Percentiles rank a stretch among this genome's conserved stretches.
These are phyloP conservation scores for Cherax quadricarinatus DNA, from an alignment of 1,140 invertebrate genomes.

Conservation along the genomic window DNA sequence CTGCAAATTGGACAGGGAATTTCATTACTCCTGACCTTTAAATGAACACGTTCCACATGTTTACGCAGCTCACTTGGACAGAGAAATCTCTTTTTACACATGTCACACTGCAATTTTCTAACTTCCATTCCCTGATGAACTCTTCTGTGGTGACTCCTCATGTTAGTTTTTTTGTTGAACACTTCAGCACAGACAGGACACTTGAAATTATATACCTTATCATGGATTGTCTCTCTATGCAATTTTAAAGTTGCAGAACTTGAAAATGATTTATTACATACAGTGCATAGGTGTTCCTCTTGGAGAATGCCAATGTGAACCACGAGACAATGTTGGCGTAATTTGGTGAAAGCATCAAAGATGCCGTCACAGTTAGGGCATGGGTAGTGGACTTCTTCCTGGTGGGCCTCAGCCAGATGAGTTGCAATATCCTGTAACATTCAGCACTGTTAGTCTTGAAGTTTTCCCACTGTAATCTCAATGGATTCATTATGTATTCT, in stretches of 20 bases:
- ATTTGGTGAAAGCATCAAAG: constrained; percentile 17
- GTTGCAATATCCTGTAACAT: constrained; percentile 61
- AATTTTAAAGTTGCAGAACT: constrained; percentile 6
- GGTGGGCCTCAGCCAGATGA: constrained; percentile 57
- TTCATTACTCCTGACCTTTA: constrained; percentile 21
- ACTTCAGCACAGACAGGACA: not conserved
- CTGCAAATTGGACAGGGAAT: constrained; percentile 37
- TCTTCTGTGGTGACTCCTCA: constrained; percentile 12
- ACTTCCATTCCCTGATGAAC: constrained; percentile 7
- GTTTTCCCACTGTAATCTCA: not conserved
- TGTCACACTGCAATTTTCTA: constrained; percentile 30
- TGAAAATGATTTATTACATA: constrained; percentile 13
- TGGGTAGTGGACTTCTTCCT: constrained; percentile 64
- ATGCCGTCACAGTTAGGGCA: constrained; percentile 40
- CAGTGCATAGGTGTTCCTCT: constrained; percentile 8
- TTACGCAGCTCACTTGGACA: constrained; percentile 38
- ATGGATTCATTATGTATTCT: not conserved
- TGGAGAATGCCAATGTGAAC: constrained; percentile 22
- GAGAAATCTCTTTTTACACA: constrained; percentile 36
- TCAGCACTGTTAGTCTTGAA: not conserved
- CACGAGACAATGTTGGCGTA: constrained; percentile 12
- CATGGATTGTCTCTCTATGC: constrained; percentile 4
- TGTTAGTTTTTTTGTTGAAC: constrained; percentile 22
- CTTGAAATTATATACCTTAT: constrained; percentile 4
- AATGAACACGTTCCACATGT: constrained; percentile 46